Percentiles rank a stretch among this genome's conserved stretches.
Conservation (phyloP, 2,888 invertebrate species). For the Exephanes ischioxanthus region DNA sequence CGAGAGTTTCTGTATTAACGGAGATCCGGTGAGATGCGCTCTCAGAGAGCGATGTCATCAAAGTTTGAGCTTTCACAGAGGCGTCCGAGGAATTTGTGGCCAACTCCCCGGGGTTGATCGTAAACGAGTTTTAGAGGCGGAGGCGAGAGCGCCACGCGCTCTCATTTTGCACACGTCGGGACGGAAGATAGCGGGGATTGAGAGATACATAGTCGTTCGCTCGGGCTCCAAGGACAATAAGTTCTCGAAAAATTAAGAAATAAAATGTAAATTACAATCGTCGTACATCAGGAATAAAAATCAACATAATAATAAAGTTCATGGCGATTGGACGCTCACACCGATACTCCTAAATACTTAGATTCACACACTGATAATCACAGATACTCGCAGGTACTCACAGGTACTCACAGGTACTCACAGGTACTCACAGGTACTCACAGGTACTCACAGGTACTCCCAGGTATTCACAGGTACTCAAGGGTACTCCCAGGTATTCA, state of each 20-base stretch:
- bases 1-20: slow-evolving; percentile 4
- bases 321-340: too few species aligned
- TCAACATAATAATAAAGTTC: too few species aligned
- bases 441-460: too few species aligned
- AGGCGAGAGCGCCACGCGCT: not conserved
- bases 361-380: too few species aligned
- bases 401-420: too few species aligned
- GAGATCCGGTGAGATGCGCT: not conserved
- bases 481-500: too few species aligned
- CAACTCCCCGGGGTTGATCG: slow-evolving; percentile 25
- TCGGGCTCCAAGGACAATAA: not conserved
- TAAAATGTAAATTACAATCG: not conserved
- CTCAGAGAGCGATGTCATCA: slow-evolving; percentile 32
- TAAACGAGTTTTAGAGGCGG: not conserved
- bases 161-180: slow-evolving; percentile 2
- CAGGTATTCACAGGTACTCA: too few species aligned
- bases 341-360: too few species aligned
- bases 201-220: not conserved
- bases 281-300: too few species aligned
- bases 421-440: too few species aligned
- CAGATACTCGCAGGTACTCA: too few species aligned
- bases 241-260: not conserved
- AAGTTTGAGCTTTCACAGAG: slow-evolving; percentile 39
- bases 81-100: slow-evolving; percentile 26
- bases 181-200: not conserved